Evolutionary conservation across 2,888 invertebrate species (phyloP).

Genomic region (Hymenopus coronatus): DNA sequence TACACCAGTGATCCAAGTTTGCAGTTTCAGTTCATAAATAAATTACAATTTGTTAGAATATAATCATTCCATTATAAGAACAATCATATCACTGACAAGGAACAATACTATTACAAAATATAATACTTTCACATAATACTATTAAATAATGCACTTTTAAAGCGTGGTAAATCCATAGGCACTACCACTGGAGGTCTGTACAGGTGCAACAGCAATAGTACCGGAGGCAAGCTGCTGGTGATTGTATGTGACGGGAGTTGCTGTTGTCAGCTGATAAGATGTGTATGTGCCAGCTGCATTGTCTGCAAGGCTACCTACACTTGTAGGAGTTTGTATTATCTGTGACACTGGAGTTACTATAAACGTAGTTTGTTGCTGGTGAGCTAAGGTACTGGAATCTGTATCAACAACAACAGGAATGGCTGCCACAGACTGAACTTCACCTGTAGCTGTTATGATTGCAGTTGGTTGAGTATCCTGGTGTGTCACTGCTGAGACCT

Average conservation of each 20-base stretch:
- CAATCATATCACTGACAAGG: neutral
- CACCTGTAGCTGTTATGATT: conserved; percentile 54
- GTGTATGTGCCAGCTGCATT: conserved; percentile 12
- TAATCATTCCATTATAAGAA: neutral
- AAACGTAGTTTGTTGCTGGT: conserved; percentile 62
- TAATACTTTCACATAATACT: neutral
- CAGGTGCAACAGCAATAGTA: conserved; percentile 24
- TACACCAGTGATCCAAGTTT: neutral
- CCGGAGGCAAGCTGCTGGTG: conserved; percentile 15
- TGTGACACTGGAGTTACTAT: conserved; percentile 65
- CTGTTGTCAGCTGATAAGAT: conserved; percentile 30
- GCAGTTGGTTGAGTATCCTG: conserved; percentile 33
- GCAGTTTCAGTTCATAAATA: neutral
- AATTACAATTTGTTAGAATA: neutral
- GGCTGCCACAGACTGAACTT: conserved; percentile 54
- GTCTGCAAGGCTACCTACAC: neutral
- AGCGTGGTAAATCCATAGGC: conserved; percentile 29
- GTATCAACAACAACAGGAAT: conserved; percentile 62
- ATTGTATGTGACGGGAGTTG: conserved; percentile 19
- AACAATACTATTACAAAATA: neutral
- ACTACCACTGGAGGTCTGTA: conserved; percentile 1
- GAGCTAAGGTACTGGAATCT: conserved; percentile 40
- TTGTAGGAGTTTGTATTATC: conserved; percentile 49
- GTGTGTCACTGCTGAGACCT: neutral
- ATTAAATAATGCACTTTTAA: neutral